Evolutionary conservation across 2,113 vertebrate species (phyloP), one percentile per base, ranked within the genome.

Genomic region (Stigmatopora nigra): DNA sequence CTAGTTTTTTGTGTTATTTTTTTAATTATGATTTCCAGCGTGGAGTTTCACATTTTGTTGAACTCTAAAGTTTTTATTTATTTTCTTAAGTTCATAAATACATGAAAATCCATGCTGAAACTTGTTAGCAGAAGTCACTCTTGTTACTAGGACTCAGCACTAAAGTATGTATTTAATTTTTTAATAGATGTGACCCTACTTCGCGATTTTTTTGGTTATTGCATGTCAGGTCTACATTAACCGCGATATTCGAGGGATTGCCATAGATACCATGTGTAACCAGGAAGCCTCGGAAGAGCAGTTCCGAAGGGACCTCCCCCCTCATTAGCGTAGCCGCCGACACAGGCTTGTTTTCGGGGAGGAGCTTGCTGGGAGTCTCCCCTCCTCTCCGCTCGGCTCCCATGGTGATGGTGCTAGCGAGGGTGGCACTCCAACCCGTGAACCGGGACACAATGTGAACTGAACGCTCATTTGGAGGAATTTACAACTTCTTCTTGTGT

Each of bases 391-490:
- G 67, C 71, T 71, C 57, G 51, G 67, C 71, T 73, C 74, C 71
- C 65, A 64, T 81, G 80, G 80, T 76, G 68, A 71, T 84, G 77
- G 74, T 85, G 78, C 82, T 80, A 67, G 81, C 60, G 68, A 80
- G 80, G 80, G 76, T 66, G 78, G 83, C 78, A 75, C 65, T 45
- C 45, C 69, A 17, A 31, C 63, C 48, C 61, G 70, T 57, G 78
- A 20, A 49, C 14, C 25, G 53, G 53, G 68, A 70, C 71, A 38
- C 65, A 10, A 31, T 68, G 69, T 67, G 55, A 63, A 12, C 68
- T 60, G 68, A 73, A 70, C 71, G 59, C 65, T 65, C 61, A 52
- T 53, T 3, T 46, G 3, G 55, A 68, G 38, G 66, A 71, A 48
- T 56, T 53, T 60, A 61, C 68, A 77, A 80, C 79, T 86, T 82